Conservation (phyloP, 1,140 invertebrate species). For the Neodiprion virginianus region DNA sequence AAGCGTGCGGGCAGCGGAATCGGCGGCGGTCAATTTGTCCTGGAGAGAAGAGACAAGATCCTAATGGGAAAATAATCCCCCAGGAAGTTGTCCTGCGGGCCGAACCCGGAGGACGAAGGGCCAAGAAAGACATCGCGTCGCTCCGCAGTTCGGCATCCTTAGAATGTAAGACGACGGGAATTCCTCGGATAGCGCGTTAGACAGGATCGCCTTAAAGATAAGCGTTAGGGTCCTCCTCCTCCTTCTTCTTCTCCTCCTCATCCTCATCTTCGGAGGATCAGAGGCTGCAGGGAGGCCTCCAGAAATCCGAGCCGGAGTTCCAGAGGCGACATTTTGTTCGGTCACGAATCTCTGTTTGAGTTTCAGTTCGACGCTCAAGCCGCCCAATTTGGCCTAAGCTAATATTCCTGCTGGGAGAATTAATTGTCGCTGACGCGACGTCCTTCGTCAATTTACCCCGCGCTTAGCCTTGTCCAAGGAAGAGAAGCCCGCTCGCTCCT, state of each 20-base stretch:
- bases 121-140: too few relatives aligned
- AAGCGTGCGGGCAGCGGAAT: background rate
- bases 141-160: background rate
- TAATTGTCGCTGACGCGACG: too few relatives aligned
- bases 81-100: background rate
- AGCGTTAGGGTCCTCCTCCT: background rate
- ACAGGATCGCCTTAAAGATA: background rate
- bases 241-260: too few relatives aligned
- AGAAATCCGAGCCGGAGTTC: background rate
- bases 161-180: conserved; percentile 2
- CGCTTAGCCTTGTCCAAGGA: too few relatives aligned
- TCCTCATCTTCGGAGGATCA: background rate
- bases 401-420: too few relatives aligned
- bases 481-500: too few relatives aligned
- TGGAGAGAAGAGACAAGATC: background rate
- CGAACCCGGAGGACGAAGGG: background rate
- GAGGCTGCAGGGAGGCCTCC: background rate
- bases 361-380: background rate
- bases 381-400: too few relatives aligned
- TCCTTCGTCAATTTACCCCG: too few relatives aligned
- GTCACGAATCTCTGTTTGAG: conserved; percentile 7
- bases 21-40: background rate
- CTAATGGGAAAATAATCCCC: background rate
- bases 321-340: background rate
- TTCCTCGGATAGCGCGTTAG: conserved; percentile 3